phyloP scores from a whole-genome alignment of 2,797 vertebrate genomes.

The Emydoidea blandingii region DNA sequence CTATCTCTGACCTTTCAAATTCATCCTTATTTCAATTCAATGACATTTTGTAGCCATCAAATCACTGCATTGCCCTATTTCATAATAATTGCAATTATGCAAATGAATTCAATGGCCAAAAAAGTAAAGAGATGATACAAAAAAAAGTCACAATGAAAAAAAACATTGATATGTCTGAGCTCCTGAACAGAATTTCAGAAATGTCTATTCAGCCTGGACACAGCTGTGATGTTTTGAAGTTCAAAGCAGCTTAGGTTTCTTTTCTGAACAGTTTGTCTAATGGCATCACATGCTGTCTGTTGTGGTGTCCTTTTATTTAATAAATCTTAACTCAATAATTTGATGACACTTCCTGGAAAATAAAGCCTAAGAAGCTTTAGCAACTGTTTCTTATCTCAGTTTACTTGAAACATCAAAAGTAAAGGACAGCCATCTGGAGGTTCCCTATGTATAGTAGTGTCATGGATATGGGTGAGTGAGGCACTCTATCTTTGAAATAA shows the following conservation, averaged over 20 bases:
- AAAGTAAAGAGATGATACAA: not conserved
- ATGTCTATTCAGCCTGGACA: not conserved
- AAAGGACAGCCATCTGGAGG: not conserved
- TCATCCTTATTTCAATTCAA: not conserved
- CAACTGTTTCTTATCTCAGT: not conserved
- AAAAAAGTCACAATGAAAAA: not conserved
- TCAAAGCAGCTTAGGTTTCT: slow-evolving; percentile 18
- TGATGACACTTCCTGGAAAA: not conserved
- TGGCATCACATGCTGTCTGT: not conserved
- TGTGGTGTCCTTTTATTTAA: not conserved
- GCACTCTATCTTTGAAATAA: not conserved
- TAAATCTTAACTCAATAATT: not conserved
- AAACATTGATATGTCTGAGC: not conserved
- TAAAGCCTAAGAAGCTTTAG: not conserved
- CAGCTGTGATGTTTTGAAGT: not conserved
- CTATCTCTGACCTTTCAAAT: not conserved
- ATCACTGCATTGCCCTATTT: not conserved
- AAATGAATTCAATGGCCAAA: slow-evolving; percentile 1
- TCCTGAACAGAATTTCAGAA: not conserved
- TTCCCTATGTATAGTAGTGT: not conserved
- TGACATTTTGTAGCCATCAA: not conserved
- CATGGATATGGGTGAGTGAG: not conserved
- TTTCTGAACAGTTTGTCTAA: not conserved
- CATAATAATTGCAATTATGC: not conserved
- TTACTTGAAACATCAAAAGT: not conserved